Base-by-base conservation (phyloP, 1,140 invertebrate species). In the Eupeodes corollae region DNA sequence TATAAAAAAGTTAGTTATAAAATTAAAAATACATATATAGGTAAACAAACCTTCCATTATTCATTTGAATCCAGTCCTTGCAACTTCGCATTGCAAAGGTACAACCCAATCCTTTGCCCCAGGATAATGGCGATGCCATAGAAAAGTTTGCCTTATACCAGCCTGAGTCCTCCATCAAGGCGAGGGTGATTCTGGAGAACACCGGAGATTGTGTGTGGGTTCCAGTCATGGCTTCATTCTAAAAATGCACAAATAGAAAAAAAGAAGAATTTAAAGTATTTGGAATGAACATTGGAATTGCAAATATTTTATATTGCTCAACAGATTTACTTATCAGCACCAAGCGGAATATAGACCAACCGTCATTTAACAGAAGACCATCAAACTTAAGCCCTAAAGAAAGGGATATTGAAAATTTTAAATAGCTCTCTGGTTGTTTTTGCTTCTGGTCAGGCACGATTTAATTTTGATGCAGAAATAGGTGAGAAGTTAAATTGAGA, bases 171-270 rank as follows among this genome's bases (percentile, higher is more conserved):
- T 99, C 94, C 90, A 99, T 91, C 35, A 98, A 72, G 0, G 96
- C 96, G 34, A 99, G 74, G 0, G 94, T 98, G 50, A 99, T 85
- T 37, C 92, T 73, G 1, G 93, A 98, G 67, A 98, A 98, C 1
- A 97, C 89, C 0, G 94, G 93, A 73, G 97, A 95, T 70, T 98
- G 95, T 0, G 96, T 99, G 64, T 98, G 96, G 0, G 94, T 98
- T 1, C 95, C 96, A 0, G 96, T 98, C 96, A 99, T 99, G 0
- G 93, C 94, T 76, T 99, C 96, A 73, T 99, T 99, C 88, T 95
- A 61, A 44, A 71, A 72, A 55, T 38, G 49, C 56, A 52, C 3
- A 26, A 26, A 26, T 26, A 26, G 8, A 5, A 26, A 26, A 5
- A 8, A 26, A 26, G 8, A 5, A 26, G 21, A 26, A 26, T 5